These are phyloP conservation scores for Pseudachorutes palmiensis DNA, from an alignment of 1,140 invertebrate species.

Conservation along the genomic window DNA sequence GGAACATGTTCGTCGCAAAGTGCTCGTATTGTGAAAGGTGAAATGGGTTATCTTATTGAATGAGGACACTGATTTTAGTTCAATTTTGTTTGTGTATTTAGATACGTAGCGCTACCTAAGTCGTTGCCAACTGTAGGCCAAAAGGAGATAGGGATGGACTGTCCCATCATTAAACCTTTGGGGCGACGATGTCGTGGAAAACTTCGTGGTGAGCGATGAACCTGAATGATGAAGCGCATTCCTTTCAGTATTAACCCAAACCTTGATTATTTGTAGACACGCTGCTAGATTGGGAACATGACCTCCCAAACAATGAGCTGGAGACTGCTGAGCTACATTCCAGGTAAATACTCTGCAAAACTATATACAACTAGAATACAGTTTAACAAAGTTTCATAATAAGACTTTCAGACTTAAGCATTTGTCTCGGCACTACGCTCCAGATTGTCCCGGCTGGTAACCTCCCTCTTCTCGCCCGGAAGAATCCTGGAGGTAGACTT, in stretches of 20 bases:
- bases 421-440: slow-evolving; percentile 89
- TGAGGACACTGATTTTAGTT: background rate
- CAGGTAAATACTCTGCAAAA: slow-evolving; percentile 51
- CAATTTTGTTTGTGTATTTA: background rate
- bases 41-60: slow-evolving; percentile 42
- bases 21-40: slow-evolving; percentile 84
- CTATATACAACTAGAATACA: slow-evolving; percentile 10
- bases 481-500: slow-evolving; percentile 69
- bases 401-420: slow-evolving; percentile 79
- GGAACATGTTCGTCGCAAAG: slow-evolving; percentile 95
- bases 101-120: background rate
- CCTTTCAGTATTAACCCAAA: background rate
- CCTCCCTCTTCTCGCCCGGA: slow-evolving; percentile 78
- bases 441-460: slow-evolving; percentile 97
- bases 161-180: slow-evolving; percentile 53
- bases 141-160: slow-evolving; percentile 70
- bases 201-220: slow-evolving; percentile 51
- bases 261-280: slow-evolving; percentile 50
- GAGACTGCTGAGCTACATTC: slow-evolving; percentile 77
- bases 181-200: slow-evolving; percentile 71
- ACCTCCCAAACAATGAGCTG: slow-evolving; percentile 82
- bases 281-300: slow-evolving; percentile 97
- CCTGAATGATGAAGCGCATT: background rate
- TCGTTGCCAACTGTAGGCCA: slow-evolving; percentile 81
- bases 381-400: slow-evolving; percentile 23